Conservation (phyloP, 2,797 vertebrate species). For the Cetoscarus ocellatus region DNA sequence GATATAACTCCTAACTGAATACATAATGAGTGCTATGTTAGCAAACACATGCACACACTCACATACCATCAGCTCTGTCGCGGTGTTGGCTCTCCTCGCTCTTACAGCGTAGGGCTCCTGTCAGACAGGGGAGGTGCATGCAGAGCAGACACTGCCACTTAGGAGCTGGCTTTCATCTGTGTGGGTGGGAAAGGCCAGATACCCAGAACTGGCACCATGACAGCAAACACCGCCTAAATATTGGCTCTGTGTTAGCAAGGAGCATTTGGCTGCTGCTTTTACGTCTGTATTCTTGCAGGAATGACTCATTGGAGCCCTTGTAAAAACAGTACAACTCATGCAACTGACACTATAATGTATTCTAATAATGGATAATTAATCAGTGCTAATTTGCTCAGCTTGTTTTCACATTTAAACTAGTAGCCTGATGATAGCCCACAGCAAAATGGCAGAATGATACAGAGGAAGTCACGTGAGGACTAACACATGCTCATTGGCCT, state of each 20-base stretch:
- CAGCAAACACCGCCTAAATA: constrained; percentile 51
- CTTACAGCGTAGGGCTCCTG: constrained; percentile 37
- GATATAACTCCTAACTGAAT: constrained; percentile 60
- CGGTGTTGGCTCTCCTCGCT: constrained; percentile 25
- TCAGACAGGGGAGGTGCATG: constrained; percentile 70
- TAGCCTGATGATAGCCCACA: constrained; percentile 17
- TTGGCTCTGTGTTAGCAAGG: constrained; percentile 37
- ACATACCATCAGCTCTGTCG: constrained; percentile 36
- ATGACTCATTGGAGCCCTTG: constrained; percentile 58
- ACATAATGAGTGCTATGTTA: constrained; percentile 70
- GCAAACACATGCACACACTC: constrained; percentile 50
- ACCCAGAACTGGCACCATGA: constrained; percentile 44
- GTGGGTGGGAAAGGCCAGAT: constrained; percentile 79
- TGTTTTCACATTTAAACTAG: constrained; percentile 49
- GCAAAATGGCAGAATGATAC: constrained; percentile 31
- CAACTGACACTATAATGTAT: constrained; percentile 56
- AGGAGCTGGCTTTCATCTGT: constrained; percentile 78
- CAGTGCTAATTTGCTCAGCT: constrained; percentile 51
- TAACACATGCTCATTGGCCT: not conserved
- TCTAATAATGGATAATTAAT: constrained; percentile 59
- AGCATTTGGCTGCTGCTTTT: constrained; percentile 48
- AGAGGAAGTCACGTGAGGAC: constrained; percentile 17
- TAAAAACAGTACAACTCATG: constrained; percentile 57
- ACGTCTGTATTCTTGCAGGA: constrained; percentile 52
- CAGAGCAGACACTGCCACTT: constrained; percentile 75